Base-by-base conservation (phyloP, 2,888 invertebrate species). In the Spilosoma lubricipeda region DNA sequence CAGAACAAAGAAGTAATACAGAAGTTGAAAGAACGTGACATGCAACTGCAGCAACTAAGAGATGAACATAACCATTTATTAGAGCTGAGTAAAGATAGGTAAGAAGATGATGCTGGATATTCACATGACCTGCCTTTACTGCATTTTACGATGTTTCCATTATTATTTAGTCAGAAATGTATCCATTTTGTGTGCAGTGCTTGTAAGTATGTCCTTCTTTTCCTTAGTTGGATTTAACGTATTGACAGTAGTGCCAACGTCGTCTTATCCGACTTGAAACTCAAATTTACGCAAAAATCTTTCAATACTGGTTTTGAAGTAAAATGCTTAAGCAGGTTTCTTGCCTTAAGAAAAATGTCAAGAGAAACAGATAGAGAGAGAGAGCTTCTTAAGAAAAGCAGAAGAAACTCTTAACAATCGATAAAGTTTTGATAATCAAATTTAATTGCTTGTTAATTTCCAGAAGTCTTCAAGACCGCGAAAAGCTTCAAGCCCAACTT, bases 31-130 rank as follows among this genome's bases (percentile, higher is more conserved):
- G 96, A 97, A 73, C 96, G 97, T 82, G 98, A 98, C 79, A 95
- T 96, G 79, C 97, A 97, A 86, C 92, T 98, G 67, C 95, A 96
- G 79, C 95, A 96, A 74, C 88, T 97, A 52, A 97, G 96, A 84
- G 97, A 97, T 83, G 97, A 98, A 83, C 97, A 98, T 80, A 97
- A 96, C 79, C 97, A 97, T 88, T 93, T 98, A 68, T 90, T 97
- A 79, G 97, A 97, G 82, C 92, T 98, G 42, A 97, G 97, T 82
- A 97, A 97, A 89, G 97, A 98, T 84, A 97, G 97, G 97, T 96
- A 68, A 79, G 86, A 89, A 73, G 11, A 30, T 30, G 8, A 30
- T 36, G 11, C 39, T 59, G 3, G 36, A 33, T 30, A 48, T 15
- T 20, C 18, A 11, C 52, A 20, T 52, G 20, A 13, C 7, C 7